Evolutionary conservation across 2,888 invertebrate species (phyloP), one percentile per base, ranked within the genome.

Genomic region (Schizaphis graminum): DNA sequence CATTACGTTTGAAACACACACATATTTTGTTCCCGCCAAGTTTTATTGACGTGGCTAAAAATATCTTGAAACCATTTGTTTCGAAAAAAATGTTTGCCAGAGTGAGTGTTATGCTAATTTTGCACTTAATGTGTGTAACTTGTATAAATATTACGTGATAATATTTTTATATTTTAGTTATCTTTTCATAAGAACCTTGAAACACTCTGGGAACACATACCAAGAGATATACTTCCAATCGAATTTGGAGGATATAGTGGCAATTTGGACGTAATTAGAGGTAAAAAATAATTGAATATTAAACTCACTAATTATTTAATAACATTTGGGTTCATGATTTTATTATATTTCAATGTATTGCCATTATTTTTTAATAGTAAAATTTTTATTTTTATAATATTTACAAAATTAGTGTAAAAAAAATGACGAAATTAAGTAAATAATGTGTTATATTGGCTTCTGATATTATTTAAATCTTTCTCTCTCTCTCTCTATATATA

Each of bases 51-150:
- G 94, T 95, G 35, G 95, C 95, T n/a, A 94, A 95, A 91, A 94
- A 95, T 16, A 89, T 95, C n/a, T 94, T 95, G 85, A 95, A 95
- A 84, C 95, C 95, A 13, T 95, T 95, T 94, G 95, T 95, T 56
- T 95, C 95, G 13, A 95, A 95, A 53, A 95, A 95, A 94, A 95
- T 95, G 57, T 95, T 95, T 94, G 91, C 95, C 41, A 94, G 95
- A 94, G 95, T 95, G 94, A 95, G 95, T 95, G 44, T 44, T 47
- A 47, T 7, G 28, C 28, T 44, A 35, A 47, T 91, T 85, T 57
- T 77, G 47, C 21, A 53, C 88, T 35, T 77, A 44, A 21, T 56
- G 24, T 24, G 35, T n/a, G 26, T 91, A 5, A 77, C 8, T 21
- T 77, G 21, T 21, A 41, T 41, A 85, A 11, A 85, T 26, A 41